Evolutionary conservation across 2,888 invertebrate species (phyloP).

Genomic region (Heliconius aoede): DNA sequence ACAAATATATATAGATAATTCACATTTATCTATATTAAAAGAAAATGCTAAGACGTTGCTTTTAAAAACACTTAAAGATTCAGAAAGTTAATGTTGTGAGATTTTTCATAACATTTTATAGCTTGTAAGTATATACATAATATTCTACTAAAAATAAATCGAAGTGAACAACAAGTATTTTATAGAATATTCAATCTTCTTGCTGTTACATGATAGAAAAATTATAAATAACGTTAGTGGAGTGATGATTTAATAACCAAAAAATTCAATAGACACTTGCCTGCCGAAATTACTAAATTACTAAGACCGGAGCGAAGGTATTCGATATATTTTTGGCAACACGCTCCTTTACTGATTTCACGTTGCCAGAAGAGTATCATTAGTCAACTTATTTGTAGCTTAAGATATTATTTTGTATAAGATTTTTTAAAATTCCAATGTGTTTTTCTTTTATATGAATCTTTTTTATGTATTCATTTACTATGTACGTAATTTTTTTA

Average conservation of each 20-base stretch:
- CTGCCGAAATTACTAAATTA: constrained; percentile 27
- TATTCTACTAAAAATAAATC: too few relatives aligned
- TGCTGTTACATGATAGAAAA: not conserved
- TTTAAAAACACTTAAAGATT: not conserved
- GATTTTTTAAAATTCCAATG: too few relatives aligned
- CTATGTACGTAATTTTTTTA: too few relatives aligned
- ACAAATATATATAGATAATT: not conserved
- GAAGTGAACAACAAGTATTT: too few relatives aligned
- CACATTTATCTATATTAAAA: not conserved
- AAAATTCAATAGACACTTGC: not conserved
- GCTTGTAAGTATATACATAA: too few relatives aligned
- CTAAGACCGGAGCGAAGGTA: constrained; percentile 34
- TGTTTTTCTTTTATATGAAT: too few relatives aligned
- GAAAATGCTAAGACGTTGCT: not conserved
- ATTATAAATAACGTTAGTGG: not conserved
- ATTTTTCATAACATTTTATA: not conserved
- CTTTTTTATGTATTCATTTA: too few relatives aligned
- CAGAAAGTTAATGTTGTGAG: not conserved
- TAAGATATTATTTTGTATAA: constrained; percentile 26
- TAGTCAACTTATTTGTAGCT: constrained; percentile 42
- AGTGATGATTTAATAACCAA: not conserved
- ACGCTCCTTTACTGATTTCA: constrained; percentile 37
- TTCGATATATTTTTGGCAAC: constrained; percentile 43
- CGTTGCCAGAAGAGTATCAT: constrained; percentile 35
- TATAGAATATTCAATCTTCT: too few relatives aligned